A percentile compares a stretch with the other conserved stretches of the same genome.
phyloP scores from a whole-genome alignment of 2,113 vertebrate species.

The Chaetops frenatus region DNA sequence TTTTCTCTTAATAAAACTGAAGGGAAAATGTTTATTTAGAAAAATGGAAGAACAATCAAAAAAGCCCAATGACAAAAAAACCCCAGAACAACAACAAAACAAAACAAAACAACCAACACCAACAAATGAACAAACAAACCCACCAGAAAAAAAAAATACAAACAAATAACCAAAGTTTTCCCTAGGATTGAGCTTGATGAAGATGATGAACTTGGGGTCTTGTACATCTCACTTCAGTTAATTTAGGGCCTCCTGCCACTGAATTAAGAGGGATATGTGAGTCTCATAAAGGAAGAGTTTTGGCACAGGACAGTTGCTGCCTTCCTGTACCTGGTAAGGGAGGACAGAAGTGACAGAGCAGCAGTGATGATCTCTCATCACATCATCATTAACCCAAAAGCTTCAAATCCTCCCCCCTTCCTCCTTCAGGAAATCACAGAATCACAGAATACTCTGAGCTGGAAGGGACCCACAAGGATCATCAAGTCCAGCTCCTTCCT shows the following conservation, averaged over 20 bases:
- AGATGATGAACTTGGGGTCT: neutral
- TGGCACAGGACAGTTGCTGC: neutral
- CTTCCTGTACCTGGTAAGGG: neutral
- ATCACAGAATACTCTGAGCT: neutral
- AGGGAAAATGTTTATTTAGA: neutral
- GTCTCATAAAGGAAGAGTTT: neutral
- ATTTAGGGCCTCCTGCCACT: neutral
- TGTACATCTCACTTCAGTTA: neutral
- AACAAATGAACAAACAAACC: no score
- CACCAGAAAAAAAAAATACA: neutral
- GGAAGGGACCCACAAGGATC: neutral
- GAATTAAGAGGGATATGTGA: neutral
- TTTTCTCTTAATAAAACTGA: neutral
- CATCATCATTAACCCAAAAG: neutral
- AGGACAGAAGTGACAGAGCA: neutral
- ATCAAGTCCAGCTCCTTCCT: neutral
- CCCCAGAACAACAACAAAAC: no score
- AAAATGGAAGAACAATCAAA: neutral
- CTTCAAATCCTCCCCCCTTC: neutral
- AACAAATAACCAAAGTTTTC: neutral
- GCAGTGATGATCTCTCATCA: neutral
- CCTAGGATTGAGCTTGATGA: neutral
- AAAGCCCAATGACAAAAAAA: accelerated
- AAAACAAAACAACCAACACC: no score
- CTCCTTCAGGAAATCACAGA: neutral